These are phyloP conservation scores for Pelochelys cantorii DNA, from an alignment of 2,797 vertebrate species.

Conservation along the genomic window DNA sequence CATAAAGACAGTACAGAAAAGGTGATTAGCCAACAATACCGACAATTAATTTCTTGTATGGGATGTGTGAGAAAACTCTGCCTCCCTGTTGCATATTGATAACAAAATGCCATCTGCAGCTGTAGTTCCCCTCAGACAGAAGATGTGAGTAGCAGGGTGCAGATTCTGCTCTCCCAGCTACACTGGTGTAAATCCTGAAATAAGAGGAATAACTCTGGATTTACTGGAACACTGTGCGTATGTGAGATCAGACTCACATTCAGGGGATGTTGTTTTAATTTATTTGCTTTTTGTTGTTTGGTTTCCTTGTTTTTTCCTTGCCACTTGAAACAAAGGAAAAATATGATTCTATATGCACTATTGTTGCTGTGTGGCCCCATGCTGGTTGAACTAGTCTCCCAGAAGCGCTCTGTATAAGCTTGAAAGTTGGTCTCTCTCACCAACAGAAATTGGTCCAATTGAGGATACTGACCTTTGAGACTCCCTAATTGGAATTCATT, in stretches of 20 bases:
- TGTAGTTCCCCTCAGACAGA: conserved; percentile 23
- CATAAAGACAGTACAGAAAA: neutral
- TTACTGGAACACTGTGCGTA: conserved; percentile 22
- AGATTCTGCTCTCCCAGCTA: conserved; percentile 34
- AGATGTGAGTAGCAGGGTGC: conserved; percentile 58
- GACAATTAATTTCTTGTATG: conserved; percentile 68
- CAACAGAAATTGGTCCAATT: neutral
- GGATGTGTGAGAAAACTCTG: conserved; percentile 71
- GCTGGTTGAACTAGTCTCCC: neutral
- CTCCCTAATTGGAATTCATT: neutral
- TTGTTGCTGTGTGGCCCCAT: neutral
- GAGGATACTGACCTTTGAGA: neutral
- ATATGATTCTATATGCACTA: neutral
- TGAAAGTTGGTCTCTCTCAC: neutral
- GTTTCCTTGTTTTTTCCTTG: conserved; percentile 53
- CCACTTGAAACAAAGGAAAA: conserved; percentile 32
- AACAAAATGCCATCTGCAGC: conserved; percentile 49
- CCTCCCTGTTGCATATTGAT: conserved; percentile 72
- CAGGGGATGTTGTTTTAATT: neutral
- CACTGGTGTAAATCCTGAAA: conserved; percentile 48
- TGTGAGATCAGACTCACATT: neutral
- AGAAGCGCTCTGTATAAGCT: neutral
- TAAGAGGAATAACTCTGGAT: neutral
- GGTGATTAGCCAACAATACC: conserved; percentile 48
- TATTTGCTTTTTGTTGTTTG: conserved; percentile 44